A percentile compares a stretch with the other conserved stretches of the same genome.
These are phyloP conservation scores for Rostratula benghalensis DNA, from an alignment of 2,113 vertebrate genomes.

Conservation along the genomic window DNA sequence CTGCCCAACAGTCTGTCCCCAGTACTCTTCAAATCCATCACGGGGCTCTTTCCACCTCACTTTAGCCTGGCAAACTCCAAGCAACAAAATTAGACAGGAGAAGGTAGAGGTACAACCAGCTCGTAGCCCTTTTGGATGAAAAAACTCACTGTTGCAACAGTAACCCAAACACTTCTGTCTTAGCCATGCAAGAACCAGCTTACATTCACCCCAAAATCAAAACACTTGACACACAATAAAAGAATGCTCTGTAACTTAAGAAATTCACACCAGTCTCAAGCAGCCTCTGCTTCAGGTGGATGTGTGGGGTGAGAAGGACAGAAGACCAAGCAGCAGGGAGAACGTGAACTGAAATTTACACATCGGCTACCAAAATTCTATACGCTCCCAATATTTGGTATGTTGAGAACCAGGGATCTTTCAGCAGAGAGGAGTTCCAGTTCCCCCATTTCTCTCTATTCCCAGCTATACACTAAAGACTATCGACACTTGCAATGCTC, in stretches of 20 bases:
- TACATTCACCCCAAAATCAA: background rate
- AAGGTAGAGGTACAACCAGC: background rate
- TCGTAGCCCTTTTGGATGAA: background rate
- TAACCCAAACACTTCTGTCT: background rate
- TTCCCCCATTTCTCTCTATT: background rate
- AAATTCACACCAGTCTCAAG: background rate
- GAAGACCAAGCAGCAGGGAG: background rate
- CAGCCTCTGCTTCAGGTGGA: background rate
- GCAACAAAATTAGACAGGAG: background rate
- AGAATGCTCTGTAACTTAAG: background rate
- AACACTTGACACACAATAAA: background rate
- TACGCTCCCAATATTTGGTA: rapidly evolving
- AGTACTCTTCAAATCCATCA: background rate
- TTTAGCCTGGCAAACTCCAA: background rate
- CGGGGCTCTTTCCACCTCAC: background rate
- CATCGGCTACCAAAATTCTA: background rate
- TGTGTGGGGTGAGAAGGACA: background rate
- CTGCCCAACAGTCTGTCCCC: background rate
- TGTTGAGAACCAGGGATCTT: background rate
- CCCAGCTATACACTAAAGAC: background rate
- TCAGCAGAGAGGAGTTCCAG: background rate
- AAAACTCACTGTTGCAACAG: background rate
- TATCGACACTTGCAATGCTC: background rate
- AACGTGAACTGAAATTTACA: background rate
- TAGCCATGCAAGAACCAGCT: background rate